phyloP scores from a whole-genome alignment of 2,113 vertebrate genomes.

The Smithornis capensis region DNA sequence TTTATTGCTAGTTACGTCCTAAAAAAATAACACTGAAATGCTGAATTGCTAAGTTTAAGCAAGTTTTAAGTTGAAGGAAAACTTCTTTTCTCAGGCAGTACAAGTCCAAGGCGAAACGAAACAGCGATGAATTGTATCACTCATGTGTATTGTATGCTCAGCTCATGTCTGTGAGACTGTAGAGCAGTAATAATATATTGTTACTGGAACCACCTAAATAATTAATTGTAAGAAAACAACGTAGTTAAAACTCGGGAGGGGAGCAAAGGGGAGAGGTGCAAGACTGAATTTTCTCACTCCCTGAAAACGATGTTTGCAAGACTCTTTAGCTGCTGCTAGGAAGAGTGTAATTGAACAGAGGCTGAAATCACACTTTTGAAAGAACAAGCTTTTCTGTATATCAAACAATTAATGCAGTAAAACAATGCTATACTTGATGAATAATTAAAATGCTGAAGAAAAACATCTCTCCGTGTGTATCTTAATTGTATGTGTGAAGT shows the following conservation, averaged over 20 bases:
- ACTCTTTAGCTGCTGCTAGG: conserved; percentile 31
- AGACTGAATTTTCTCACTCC: conserved; percentile 48
- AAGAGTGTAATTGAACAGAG: conserved; percentile 40
- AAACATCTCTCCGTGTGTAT: background rate
- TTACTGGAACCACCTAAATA: conserved; percentile 68
- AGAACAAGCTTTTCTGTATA: conserved; percentile 36
- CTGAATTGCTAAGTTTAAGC: conserved; percentile 50
- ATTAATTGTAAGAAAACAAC: conserved; percentile 70
- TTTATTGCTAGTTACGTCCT: conserved; percentile 61
- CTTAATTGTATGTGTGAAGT: conserved; percentile 2
- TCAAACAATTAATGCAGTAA: background rate
- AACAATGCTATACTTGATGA: conserved; percentile 29
- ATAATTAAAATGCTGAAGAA: conserved; percentile 34
- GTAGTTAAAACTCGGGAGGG: conserved; percentile 53
- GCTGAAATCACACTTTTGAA: conserved; percentile 43
- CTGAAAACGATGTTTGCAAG: conserved; percentile 31
- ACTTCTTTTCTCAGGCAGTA: conserved; percentile 46
- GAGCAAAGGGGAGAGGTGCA: conserved; percentile 37
- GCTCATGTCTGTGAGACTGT: conserved; percentile 61
- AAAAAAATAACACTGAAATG: conserved; percentile 56
- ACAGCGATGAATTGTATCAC: conserved; percentile 62
- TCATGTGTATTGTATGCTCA: too few species aligned
- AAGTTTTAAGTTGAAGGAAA: conserved; percentile 52
- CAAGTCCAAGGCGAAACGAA: conserved; percentile 41
- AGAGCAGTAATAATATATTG: conserved; percentile 67